Evolutionary conservation across 2,888 invertebrate genomes (phyloP), one percentile per base, ranked within the genome.

Genomic region (Drosophila peninsularis): DNA sequence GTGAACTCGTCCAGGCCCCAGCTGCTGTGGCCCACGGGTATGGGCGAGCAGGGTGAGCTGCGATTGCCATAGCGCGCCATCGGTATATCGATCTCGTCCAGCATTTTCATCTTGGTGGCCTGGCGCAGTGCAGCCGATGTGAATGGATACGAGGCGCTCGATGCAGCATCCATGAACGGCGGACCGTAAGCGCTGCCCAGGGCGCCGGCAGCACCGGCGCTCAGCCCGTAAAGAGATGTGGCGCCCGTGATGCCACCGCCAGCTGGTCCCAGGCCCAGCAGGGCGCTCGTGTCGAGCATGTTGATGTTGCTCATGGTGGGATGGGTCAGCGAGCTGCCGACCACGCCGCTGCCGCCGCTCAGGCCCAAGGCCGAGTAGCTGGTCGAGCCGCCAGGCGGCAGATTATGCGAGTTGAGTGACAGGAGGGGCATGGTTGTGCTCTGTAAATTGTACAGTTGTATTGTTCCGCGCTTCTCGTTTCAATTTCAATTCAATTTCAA

Each of bases 61-160:
- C 95, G 93, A 79, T 94, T 93, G 54, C 93, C 94, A 90, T 93
- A 95, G 90, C 94, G 93, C 84, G 94, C 93, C 85, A 94, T 89
- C 73, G 95, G 95, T 73, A 95, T 93, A 83, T 96, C 96, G 71
- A 95, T 94, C 90, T 96, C 96, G 82, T 96, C 96, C 91, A 95
- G 93, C 71, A 95, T 94, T 92, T 96, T 96, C 92, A 95, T 93
- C 92, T 96, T 96, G 56, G 93, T 92, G 39, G 93, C 93, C 92
- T 94, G 93, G 91, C 95, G 91, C 71, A 95, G 91, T 19, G 95
- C 95, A 88, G 95, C 95, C 66, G 95, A 94, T 42, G 90, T 89
- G 84, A 95, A 96, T 4, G 92, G 91, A 82, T 92, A 94, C 90
- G 91, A 93, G 90, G 91, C 93, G 90, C 82, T 92, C 60, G 90